phyloP scores from a whole-genome alignment of 2,113 vertebrate species.

The Taxidea taxus region DNA sequence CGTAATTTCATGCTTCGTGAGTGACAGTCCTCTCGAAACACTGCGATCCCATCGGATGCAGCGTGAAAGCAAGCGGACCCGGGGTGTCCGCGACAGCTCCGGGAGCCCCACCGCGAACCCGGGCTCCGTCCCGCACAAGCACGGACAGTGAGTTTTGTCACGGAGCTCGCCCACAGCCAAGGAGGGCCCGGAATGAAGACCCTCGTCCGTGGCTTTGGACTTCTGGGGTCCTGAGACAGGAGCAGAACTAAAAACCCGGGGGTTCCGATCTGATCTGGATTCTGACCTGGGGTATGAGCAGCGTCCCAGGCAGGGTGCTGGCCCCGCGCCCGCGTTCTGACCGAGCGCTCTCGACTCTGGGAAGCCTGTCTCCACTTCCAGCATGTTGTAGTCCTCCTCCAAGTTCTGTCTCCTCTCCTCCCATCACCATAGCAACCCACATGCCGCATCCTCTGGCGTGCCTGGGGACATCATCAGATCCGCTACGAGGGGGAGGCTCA shows the following conservation, averaged over 20 bases:
- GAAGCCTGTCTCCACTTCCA: background rate
- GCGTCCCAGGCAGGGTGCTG: background rate
- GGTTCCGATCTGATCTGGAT: fast-evolving
- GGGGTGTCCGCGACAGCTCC: background rate
- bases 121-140: fast-evolving
- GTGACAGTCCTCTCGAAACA: conserved; percentile 57
- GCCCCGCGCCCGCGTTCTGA: background rate
- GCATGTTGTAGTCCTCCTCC: background rate
- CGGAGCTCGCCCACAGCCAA: fast-evolving
- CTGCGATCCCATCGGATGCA: background rate
- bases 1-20: conserved; percentile 78
- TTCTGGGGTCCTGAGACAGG: background rate
- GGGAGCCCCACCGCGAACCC: background rate
- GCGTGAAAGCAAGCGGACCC: background rate
- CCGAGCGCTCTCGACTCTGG: background rate
- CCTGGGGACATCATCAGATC: background rate
- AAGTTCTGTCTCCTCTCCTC: conserved; percentile 32
- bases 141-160: fast-evolving
- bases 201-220: background rate
- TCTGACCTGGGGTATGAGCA: fast-evolving
- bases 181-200: background rate
- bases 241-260: background rate
- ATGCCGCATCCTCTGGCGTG: background rate
- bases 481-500: background rate
- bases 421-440: conserved; percentile 59